Evolutionary conservation across 2,113 vertebrate species (phyloP).

Genomic region (Pygoscelis adeliae): DNA sequence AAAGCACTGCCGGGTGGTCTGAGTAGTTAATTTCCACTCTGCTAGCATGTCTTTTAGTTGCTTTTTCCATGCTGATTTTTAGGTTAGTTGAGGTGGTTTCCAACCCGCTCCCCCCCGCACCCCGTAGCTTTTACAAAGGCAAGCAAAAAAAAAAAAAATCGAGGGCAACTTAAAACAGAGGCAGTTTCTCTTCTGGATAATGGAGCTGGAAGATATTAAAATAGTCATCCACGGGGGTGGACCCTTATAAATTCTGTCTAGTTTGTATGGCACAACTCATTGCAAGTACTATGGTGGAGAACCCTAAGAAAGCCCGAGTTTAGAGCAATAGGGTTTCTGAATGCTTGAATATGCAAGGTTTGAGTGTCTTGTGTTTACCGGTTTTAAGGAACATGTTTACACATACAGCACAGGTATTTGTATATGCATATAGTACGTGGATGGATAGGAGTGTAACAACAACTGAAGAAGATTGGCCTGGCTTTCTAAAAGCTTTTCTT

Average conservation of each 20-base stretch:
- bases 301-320: background rate
- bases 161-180: background rate
- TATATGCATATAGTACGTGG: background rate
- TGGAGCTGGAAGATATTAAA: background rate
- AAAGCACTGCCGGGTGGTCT: background rate
- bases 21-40: background rate
- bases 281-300: background rate
- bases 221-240: background rate
- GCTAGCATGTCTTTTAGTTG: background rate
- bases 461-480: background rate
- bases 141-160: background rate
- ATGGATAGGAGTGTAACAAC: background rate
- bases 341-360: background rate
- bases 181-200: background rate
- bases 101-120: no score
- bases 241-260: background rate
- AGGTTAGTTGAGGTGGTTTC: background rate
- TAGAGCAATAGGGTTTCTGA: background rate
- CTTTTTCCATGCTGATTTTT: background rate
- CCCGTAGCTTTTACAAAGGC: background rate
- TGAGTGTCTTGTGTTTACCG: background rate
- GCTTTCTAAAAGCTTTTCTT: background rate
- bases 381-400: background rate
- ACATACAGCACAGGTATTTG: background rate
- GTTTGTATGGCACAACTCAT: background rate